Evolutionary conservation across 2,113 vertebrate species (phyloP), one percentile per base, ranked within the genome.

Genomic region (Bos javanicus): DNA sequence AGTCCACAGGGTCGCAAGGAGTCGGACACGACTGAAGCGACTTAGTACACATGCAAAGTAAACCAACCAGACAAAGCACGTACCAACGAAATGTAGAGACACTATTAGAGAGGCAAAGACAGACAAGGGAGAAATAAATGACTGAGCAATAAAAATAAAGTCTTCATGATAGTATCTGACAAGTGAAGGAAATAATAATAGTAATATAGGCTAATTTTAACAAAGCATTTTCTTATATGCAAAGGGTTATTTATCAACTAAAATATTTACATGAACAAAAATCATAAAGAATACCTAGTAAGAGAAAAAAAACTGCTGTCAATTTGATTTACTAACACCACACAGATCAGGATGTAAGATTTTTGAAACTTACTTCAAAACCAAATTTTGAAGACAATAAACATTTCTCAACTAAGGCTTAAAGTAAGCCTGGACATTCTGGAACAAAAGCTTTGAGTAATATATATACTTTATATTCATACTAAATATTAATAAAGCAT

Each of bases 231-330:
- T 89, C 33, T 96, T 90, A 78, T 14, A 95, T 56, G 87, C 50
- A 94, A 96, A 28, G 50, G 30, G 48, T 83, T n/a, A 59, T 46
- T 2, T 8, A 94, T 74, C 71, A 94, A 89, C 25, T 57, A 97
- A 95, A 33, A 93, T 88, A 94, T 88, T 93, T n/a, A 89, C 13
- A 91, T 78, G 30, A 93, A 91, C 26, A 85, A 88, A 94, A 94
- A 86, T 89, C 57, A 91, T 39, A 89, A 86, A 93, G 1, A 15
- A 52, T 36, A 26, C 5, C 14, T 81, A 90, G 46, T 30, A 46
- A 57, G 78, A 76, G 28, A 91, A 88, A 81, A 86, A 87, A 5
- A 54, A 30, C 28, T 50, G 46, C 60, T 93, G 13, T 52, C 2
- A 83, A 82, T 94, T 46, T 97, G 57, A 94, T 82, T 96, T 62